phyloP scores from a whole-genome alignment of 2,888 invertebrate species.

The Notodonta dromedarius region DNA sequence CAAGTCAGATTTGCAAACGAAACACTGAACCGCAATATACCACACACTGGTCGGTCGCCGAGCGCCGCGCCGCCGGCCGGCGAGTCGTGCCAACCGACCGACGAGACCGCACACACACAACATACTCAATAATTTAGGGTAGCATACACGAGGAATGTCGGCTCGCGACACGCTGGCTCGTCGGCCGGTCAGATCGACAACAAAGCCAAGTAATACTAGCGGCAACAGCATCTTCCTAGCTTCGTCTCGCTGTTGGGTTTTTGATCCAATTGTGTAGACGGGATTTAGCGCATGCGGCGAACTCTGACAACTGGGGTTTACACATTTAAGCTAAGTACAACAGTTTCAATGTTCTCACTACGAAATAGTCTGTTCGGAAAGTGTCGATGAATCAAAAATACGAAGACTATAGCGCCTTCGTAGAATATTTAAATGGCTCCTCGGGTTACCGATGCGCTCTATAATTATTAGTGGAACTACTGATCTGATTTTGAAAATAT shows the following conservation, averaged over 20 bases:
- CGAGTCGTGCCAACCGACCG: neutral
- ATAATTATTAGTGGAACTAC: too few relatives aligned
- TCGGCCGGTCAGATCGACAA: too few relatives aligned
- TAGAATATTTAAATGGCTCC: too few relatives aligned
- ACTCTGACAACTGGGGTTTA: neutral
- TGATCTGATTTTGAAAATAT: too few relatives aligned
- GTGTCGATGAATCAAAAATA: neutral
- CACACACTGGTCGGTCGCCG: neutral
- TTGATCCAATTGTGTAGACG: too few relatives aligned
- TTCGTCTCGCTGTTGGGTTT: too few relatives aligned
- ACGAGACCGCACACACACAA: neutral
- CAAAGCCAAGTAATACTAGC: too few relatives aligned
- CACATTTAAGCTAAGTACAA: neutral
- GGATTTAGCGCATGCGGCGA: too few relatives aligned
- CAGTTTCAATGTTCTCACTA: neutral
- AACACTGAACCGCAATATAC: neutral
- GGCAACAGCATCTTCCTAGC: too few relatives aligned
- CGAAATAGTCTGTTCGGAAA: neutral
- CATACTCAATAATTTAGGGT: neutral
- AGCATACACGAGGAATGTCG: neutral
- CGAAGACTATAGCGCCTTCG: too few relatives aligned
- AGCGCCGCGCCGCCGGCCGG: neutral
- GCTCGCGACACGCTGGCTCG: too few relatives aligned
- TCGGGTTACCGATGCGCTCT: too few relatives aligned
- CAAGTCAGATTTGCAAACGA: conserved; percentile 6